Conservation (phyloP, 2,797 vertebrate species). For the Anniella stebbinsi region DNA sequence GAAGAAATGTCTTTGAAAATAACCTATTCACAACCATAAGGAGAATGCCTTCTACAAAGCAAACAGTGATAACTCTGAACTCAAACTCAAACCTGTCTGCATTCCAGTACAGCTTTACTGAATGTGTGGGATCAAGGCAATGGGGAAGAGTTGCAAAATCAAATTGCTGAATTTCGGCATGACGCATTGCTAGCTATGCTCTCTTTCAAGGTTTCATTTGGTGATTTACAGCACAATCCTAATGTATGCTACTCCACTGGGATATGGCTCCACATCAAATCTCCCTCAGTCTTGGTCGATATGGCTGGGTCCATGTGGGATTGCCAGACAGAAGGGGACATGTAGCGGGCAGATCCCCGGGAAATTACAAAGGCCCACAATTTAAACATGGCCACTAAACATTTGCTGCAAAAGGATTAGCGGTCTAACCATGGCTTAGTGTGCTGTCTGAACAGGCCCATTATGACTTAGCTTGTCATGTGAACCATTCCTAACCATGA, state of each 20-base stretch:
- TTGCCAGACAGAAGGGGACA: too few species aligned
- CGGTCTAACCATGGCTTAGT: too few species aligned
- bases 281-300: not conserved
- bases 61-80: not conserved
- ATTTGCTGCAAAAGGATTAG: too few species aligned
- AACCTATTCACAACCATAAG: not conserved
- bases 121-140: not conserved
- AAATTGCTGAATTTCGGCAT: not conserved
- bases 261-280: not conserved
- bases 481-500: too few species aligned
- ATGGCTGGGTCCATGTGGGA: not conserved
- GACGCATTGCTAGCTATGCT: not conserved
- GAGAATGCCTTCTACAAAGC: not conserved
- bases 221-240: not conserved
- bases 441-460: too few species aligned
- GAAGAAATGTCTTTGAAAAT: not conserved
- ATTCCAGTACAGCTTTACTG: not conserved
- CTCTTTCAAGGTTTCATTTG: not conserved
- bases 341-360: not conserved
- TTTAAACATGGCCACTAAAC: too few species aligned
- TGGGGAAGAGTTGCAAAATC: not conserved
- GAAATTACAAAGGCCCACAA: not conserved
- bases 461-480: too few species aligned
- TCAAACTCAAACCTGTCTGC: not conserved
- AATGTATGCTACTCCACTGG: not conserved